These are phyloP conservation scores for Leucopternis melanops DNA, from an alignment of 2,113 vertebrate genomes.

Conservation along the genomic window DNA sequence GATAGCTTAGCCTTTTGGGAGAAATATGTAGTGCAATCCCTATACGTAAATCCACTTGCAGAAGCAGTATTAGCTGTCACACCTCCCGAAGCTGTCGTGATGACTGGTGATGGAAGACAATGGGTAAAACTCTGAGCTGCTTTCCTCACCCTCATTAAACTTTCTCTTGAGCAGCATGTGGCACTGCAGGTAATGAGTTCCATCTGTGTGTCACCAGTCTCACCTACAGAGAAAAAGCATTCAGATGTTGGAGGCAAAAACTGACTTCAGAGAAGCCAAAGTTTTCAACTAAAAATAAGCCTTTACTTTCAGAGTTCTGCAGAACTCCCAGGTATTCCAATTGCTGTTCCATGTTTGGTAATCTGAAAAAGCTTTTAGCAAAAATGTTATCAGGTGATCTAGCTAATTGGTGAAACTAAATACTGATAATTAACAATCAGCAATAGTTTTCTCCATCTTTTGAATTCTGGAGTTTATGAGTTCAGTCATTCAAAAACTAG, in stretches of 20 bases:
- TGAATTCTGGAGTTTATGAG: background rate
- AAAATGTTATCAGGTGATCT: background rate
- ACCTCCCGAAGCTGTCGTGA: background rate
- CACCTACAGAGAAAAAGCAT: constrained; percentile 24
- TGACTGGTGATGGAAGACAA: constrained; percentile 7
- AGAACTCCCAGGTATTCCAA: background rate
- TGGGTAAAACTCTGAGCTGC: background rate
- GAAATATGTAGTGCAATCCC: background rate
- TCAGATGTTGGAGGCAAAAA: constrained; percentile 44
- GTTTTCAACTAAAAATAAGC: constrained; percentile 41
- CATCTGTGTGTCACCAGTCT: constrained; percentile 30
- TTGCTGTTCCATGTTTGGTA: background rate
- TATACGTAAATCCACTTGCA: background rate
- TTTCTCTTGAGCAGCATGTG: constrained; percentile 21
- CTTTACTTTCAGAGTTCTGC: constrained; percentile 3
- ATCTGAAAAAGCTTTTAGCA: background rate
- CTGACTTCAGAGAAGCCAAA: constrained; percentile 19
- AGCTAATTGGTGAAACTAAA: background rate
- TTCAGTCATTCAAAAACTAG: background rate
- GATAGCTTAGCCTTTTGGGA: background rate
- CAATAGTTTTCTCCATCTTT: background rate
- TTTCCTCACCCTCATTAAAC: constrained; percentile 44
- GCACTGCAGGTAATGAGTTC: constrained; percentile 39
- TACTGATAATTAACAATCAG: background rate
- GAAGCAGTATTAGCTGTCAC: background rate